These are phyloP conservation scores for Macrotus californicus DNA, from an alignment of 2,113 vertebrate species.

Conservation along the genomic window DNA sequence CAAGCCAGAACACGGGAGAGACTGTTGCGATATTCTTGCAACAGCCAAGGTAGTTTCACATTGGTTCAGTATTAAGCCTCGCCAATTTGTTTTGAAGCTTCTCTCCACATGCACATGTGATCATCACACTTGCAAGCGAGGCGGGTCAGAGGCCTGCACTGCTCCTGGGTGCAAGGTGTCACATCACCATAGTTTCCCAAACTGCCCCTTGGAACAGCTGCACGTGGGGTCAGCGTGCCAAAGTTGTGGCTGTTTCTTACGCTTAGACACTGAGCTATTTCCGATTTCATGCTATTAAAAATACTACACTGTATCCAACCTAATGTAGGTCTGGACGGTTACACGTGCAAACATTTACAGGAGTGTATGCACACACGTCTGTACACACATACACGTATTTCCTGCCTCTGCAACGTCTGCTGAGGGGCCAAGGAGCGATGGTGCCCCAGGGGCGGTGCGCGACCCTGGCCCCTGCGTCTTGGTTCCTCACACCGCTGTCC, in stretches of 20 bases:
- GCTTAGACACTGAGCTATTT: not conserved
- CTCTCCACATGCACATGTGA: fast-evolving
- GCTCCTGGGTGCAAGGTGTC: not conserved
- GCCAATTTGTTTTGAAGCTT: not conserved
- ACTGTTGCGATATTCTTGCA: not conserved
- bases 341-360: not conserved
- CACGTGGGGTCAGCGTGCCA: not conserved
- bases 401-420: not conserved
- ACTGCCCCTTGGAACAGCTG: not conserved
- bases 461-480: too few species aligned
- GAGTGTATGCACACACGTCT: fast-evolving
- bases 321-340: not conserved
- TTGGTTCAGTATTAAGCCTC: not conserved
- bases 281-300: not conserved
- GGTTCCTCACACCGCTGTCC: not conserved
- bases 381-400: fast-evolving
- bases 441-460: fast-evolving
- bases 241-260: not conserved
- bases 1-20: not conserved
- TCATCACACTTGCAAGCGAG: fast-evolving
- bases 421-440: not conserved
- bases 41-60: not conserved
- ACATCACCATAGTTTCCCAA: not conserved
- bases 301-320: not conserved
- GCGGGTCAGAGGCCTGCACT: fast-evolving